These are phyloP conservation scores for Eledona agricola DNA, from an alignment of 2,888 invertebrate genomes.

Conservation along the genomic window DNA sequence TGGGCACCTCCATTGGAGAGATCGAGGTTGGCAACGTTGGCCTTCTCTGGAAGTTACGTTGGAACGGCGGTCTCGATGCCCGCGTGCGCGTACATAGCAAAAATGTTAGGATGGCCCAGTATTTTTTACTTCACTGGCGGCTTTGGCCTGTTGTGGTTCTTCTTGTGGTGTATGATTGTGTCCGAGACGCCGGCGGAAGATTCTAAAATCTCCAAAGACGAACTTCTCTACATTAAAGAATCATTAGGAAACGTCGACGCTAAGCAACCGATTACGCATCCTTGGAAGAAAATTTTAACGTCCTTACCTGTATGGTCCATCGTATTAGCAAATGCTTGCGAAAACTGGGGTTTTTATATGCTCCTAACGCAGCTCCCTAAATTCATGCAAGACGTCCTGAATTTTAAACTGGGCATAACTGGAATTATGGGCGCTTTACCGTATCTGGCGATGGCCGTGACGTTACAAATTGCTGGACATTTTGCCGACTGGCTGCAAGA, in stretches of 20 bases:
- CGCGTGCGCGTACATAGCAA: constrained; percentile 76
- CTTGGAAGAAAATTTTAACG: constrained; percentile 79
- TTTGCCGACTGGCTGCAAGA: constrained; percentile 81
- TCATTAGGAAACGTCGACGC: constrained; percentile 66
- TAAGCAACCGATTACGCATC: constrained; percentile 69
- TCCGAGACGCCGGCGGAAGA: constrained; percentile 80
- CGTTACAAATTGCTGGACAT: constrained; percentile 82
- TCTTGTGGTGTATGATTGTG: constrained; percentile 75
- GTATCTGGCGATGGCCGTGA: constrained; percentile 86
- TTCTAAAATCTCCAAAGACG: constrained; percentile 74
- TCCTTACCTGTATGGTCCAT: constrained; percentile 87
- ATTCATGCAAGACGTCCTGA: constrained; percentile 80
- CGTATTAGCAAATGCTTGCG: constrained; percentile 83
- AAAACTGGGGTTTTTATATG: constrained; percentile 92
- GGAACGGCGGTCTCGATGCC: constrained; percentile 88
- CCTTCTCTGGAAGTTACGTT: constrained; percentile 86
- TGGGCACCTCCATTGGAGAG: constrained; percentile 87
- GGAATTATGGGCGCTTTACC: constrained; percentile 88
- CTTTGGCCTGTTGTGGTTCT: constrained; percentile 76
- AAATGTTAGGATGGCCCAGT: constrained; percentile 81
- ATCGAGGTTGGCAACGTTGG: constrained; percentile 80
- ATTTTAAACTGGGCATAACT: constrained; percentile 78
- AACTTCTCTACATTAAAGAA: constrained; percentile 76
- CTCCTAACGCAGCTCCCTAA: constrained; percentile 83
- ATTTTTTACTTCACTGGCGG: constrained; percentile 78